These are phyloP conservation scores for Tetranychus urticae DNA, from an alignment of 1,140 invertebrate species.

Conservation along the genomic window DNA sequence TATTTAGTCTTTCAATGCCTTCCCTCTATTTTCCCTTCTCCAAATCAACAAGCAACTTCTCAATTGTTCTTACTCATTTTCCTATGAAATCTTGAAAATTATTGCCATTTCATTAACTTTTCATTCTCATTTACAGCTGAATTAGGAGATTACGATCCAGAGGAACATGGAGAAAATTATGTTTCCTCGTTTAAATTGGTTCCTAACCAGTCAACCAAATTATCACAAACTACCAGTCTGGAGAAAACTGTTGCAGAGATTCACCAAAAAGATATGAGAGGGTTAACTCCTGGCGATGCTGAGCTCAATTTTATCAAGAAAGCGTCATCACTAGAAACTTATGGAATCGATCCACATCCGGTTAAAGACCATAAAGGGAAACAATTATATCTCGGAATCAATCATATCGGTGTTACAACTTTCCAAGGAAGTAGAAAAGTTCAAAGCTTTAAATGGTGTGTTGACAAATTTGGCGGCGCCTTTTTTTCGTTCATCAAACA, in stretches of 20 bases:
- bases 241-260: constrained; percentile 72
- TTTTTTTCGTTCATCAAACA: no score
- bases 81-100: no score
- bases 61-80: no score
- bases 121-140: constrained; percentile 37
- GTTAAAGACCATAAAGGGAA: constrained; percentile 83
- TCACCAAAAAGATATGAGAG: constrained; percentile 39
- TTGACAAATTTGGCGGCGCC: neutral
- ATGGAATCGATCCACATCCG: constrained; percentile 88
- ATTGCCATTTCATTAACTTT: neutral
- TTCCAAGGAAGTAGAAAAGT: constrained; percentile 77
- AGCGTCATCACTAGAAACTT: constrained; percentile 71
- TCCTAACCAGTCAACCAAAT: constrained; percentile 48
- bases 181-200: constrained; percentile 70
- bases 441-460: constrained; percentile 73
- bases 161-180: constrained; percentile 66
- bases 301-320: constrained; percentile 64
- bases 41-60: no score
- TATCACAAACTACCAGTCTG: constrained; percentile 29
- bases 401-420: constrained; percentile 75
- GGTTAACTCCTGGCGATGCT: constrained; percentile 28
- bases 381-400: constrained; percentile 78
- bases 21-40: no score
- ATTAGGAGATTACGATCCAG: constrained; percentile 74
- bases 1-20: no score